Conservation (phyloP, 2,113 vertebrate species). For the Noturus placidus region DNA sequence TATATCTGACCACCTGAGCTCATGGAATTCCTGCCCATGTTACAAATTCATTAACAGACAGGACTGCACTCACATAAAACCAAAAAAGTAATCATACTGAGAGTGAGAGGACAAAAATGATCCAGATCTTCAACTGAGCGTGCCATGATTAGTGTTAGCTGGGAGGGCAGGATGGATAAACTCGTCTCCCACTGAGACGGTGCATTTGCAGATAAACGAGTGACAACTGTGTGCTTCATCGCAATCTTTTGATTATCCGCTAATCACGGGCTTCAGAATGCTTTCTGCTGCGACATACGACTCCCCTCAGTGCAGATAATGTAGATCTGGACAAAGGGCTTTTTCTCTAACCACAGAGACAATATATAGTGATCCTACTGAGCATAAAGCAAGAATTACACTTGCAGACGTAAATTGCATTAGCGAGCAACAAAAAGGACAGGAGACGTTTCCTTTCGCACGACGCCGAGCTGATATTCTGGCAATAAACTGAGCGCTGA, state of each 20-base stretch:
- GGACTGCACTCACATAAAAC: slow-evolving; percentile 1
- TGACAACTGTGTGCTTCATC: neutral
- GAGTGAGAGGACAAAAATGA: neutral
- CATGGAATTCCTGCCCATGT: neutral
- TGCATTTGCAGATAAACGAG: neutral
- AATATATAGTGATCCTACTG: neutral
- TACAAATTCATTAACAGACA: slow-evolving; percentile 22
- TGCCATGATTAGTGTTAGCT: slow-evolving; percentile 20
- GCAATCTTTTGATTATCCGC: slow-evolving; percentile 24
- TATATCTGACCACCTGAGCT: slow-evolving; percentile 20
- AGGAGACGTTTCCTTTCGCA: neutral
- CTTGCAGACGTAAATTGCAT: neutral
- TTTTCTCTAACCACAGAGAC: neutral
- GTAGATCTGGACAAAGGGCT: neutral
- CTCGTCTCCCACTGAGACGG: slow-evolving; percentile 18
- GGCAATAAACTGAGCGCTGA: neutral
- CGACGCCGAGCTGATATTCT: neutral
- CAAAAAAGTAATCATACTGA: slow-evolving; percentile 25
- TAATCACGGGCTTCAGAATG: slow-evolving; percentile 5
- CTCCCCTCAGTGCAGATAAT: neutral
- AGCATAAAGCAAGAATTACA: neutral
- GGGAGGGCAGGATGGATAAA: neutral
- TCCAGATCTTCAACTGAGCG: slow-evolving; percentile 20
- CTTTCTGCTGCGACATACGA: neutral
- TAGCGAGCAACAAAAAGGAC: neutral